Evolutionary conservation across 2,113 vertebrate species (phyloP).

Genomic region (Tychaedon coryphoeus): DNA sequence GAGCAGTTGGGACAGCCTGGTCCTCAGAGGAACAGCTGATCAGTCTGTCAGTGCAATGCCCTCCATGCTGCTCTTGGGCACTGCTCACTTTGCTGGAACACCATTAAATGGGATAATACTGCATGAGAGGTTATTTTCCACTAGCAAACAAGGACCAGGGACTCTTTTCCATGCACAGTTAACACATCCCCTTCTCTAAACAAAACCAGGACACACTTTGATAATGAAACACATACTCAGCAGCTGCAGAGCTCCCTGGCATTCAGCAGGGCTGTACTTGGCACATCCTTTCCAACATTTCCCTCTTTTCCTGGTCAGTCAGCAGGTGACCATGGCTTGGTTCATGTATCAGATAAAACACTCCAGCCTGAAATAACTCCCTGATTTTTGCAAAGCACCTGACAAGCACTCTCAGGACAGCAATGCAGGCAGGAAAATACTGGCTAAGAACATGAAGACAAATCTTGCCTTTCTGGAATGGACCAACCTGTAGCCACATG

Average conservation of each 20-base stretch:
- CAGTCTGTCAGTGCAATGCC: neutral
- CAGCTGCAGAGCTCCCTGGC: neutral
- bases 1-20: neutral
- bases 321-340: neutral
- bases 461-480: neutral
- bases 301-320: neutral
- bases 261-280: neutral
- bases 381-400: neutral
- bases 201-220: neutral
- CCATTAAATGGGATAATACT: neutral
- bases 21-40: neutral
- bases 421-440: neutral
- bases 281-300: neutral
- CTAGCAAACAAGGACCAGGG: neutral
- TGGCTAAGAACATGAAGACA: neutral
- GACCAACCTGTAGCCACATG: neutral
- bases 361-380: neutral
- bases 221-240: neutral
- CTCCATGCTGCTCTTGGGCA: neutral
- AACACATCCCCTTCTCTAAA: neutral
- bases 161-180: neutral
- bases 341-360: neutral
- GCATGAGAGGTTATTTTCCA: neutral
- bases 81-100: neutral
- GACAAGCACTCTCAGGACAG: neutral